Base-by-base conservation (phyloP, 1,140 invertebrate genomes). In the Platorchestia sp. region DNA sequence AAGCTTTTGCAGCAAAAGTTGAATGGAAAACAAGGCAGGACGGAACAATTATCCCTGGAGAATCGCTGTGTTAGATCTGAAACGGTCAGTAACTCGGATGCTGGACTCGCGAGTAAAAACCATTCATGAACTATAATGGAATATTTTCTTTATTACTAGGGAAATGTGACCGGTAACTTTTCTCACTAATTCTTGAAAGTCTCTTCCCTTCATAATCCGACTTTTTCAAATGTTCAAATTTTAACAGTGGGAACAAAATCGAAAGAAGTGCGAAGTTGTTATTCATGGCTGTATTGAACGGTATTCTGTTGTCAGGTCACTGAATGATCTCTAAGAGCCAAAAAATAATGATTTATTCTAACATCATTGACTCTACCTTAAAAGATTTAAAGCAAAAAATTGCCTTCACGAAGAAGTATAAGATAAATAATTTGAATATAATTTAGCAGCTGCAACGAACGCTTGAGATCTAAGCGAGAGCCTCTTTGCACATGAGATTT, bases 401-500 rank as follows among this genome's bases (percentile, higher is more conserved):
- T 75, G 59, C 59, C 59, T 75, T 75, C 59, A 75, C 59, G 59
- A 75, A 75, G 59, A 3, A 75, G 59, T 75, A 75, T 75, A 90
- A 22, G 87, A 90, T 42, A 90, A 90, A 42, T 90, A 90, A 42
- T 90, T 90, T 90, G 59, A 75, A 75, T 75, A 75, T 75, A 36
- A 75, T 75, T 75, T 75, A 75, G 59, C 87, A 75, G 59, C 87
- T 90, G 87, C 87, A 90, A 90, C 27, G 44, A 90, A 43, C 27
- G 87, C 0, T 22, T 90, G 87, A 90, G 87, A 90, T 90, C 87
- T 42, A 44, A 90, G 10, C 87, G 7, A 90, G 87, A 90, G 87
- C 87, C 87, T 90, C 87, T 90, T 43, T 45, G 44, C 44, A 90
- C 41, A 42, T 90, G 87, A 90, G 87, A 90, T 90, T 90, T 75